These are phyloP conservation scores for Acanthoscelides obtectus DNA, from an alignment of 2,888 invertebrate genomes.

Conservation along the genomic window DNA sequence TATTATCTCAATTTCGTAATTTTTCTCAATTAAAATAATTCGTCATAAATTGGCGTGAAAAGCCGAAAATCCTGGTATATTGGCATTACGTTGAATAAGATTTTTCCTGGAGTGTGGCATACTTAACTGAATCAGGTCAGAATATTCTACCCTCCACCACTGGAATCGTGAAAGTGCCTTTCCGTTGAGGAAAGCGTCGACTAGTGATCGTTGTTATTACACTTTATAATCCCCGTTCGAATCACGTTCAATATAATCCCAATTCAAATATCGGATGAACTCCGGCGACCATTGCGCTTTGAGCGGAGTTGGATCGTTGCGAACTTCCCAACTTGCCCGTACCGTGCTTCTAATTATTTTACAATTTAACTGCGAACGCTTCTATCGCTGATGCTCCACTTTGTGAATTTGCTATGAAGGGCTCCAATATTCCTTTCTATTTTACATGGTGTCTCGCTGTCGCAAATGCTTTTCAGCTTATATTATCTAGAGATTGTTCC, in stretches of 20 bases:
- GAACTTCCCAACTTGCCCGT: not conserved
- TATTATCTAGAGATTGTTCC: too few species aligned
- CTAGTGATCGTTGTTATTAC: constrained; percentile 1
- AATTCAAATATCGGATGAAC: constrained; percentile 1
- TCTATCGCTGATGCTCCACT: not conserved
- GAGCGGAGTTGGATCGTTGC: not conserved
- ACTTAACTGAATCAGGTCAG: too few species aligned
- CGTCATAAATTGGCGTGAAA: too few species aligned
- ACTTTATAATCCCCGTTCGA: not conserved
- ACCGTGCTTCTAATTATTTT: not conserved
- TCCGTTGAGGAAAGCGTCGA: not conserved
- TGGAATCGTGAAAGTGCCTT: not conserved
- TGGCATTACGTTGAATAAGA: too few species aligned
- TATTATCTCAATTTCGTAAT: too few species aligned
- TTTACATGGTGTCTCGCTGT: not conserved
- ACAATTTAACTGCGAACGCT: not conserved
- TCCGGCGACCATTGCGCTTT: not conserved
- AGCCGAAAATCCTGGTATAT: too few species aligned
- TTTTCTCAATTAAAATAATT: too few species aligned
- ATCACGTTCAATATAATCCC: constrained; percentile 4
- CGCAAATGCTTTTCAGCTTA: too few species aligned
- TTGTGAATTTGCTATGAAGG: not conserved
- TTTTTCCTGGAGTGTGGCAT: too few species aligned
- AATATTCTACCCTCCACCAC: not conserved
- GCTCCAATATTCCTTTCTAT: not conserved